phyloP scores from a whole-genome alignment of 2,113 vertebrate species.

The Burhinus bistriatus region DNA sequence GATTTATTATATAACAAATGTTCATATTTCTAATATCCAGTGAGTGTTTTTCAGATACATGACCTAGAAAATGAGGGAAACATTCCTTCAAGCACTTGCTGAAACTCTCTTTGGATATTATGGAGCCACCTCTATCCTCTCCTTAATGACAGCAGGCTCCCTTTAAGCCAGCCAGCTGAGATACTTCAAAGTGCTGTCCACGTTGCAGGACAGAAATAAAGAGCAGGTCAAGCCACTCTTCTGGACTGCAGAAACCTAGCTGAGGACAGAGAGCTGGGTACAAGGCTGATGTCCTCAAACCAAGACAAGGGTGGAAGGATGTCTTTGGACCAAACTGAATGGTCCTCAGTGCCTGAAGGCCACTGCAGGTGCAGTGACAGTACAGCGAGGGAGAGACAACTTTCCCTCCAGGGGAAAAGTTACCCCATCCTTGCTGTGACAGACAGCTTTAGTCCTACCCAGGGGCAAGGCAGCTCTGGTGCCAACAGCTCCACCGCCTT shows the following conservation, averaged over 20 bases:
- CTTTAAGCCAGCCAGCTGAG: not conserved
- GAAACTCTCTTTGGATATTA: not conserved
- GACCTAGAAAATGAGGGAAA: slow-evolving; percentile 14
- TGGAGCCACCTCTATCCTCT: not conserved
- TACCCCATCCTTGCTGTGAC: rapidly evolving
- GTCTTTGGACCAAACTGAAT: not conserved
- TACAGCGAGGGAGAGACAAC: not conserved
- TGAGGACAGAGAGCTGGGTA: not conserved
- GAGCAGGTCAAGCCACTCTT: not conserved
- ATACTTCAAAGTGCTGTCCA: not conserved
- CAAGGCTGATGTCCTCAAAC: not conserved
- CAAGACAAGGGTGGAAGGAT: not conserved
- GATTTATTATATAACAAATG: slow-evolving; percentile 51
- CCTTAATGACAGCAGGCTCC: not conserved
- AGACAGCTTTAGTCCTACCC: not conserved
- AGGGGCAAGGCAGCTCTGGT: not conserved
- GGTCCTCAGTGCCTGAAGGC: not conserved
- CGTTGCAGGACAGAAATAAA: not conserved
- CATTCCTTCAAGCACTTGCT: not conserved
- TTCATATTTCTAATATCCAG: slow-evolving; percentile 37
- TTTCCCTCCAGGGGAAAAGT: not conserved
- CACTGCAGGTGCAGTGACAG: not conserved
- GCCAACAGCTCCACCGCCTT: not conserved
- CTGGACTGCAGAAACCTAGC: not conserved
- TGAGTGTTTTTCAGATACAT: slow-evolving; percentile 13